These are phyloP conservation scores for Meta bourneti DNA, from an alignment of 2,888 invertebrate genomes.

Conservation along the genomic window DNA sequence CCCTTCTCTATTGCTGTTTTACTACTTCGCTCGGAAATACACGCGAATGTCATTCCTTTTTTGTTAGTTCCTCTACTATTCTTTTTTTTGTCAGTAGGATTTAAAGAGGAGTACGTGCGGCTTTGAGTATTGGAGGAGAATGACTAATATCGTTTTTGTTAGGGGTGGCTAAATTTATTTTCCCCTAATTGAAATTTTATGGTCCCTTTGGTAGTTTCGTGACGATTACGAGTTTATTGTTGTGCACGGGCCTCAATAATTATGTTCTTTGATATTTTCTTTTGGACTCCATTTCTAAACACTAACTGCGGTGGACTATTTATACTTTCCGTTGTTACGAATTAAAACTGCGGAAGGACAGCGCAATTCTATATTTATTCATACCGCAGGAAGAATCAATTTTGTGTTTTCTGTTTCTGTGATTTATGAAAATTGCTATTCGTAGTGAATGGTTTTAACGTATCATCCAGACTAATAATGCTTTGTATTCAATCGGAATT, in stretches of 20 bases:
- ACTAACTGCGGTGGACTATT: background rate
- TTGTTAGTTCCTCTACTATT: slow-evolving; percentile 68
- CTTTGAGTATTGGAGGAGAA: slow-evolving; percentile 44
- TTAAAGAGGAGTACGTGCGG: slow-evolving; percentile 62
- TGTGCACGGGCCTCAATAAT: slow-evolving; percentile 22
- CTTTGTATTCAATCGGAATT: too few relatives aligned
- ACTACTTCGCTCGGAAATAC: slow-evolving; percentile 67
- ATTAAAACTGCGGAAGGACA: background rate
- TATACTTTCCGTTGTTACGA: slow-evolving; percentile 17
- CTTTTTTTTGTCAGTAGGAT: slow-evolving; percentile 52
- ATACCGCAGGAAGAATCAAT: background rate
- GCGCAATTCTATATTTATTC: background rate
- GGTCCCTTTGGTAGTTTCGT: slow-evolving; percentile 37
- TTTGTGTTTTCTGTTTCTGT: too few relatives aligned
- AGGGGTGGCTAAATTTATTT: slow-evolving; percentile 26
- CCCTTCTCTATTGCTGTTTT: slow-evolving; percentile 71
- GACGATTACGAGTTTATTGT: slow-evolving; percentile 50
- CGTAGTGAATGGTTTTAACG: too few relatives aligned
- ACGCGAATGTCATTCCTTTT: slow-evolving; percentile 62
- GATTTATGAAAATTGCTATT: too few relatives aligned
- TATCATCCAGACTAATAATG: too few relatives aligned
- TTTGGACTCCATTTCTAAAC: slow-evolving; percentile 35
- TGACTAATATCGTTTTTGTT: slow-evolving; percentile 66
- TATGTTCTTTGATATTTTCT: slow-evolving; percentile 35
- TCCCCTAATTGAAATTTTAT: slow-evolving; percentile 70